Conservation (phyloP, 2,888 invertebrate genomes). For the Philonicus albiceps region DNA sequence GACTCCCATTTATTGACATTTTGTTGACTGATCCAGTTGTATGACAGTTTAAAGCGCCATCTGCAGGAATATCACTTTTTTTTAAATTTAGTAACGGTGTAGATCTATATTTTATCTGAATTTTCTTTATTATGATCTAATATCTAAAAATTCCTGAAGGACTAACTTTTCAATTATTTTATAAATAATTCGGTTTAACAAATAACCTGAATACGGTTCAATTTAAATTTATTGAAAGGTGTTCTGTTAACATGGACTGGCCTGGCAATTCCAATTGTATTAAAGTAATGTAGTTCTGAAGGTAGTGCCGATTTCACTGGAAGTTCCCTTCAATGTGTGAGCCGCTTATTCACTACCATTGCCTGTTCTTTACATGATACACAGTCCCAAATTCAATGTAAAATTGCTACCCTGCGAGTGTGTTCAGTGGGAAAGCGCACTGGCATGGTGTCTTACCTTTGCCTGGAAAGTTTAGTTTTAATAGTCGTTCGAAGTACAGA, state of each 20-base stretch:
- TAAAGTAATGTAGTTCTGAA: not conserved
- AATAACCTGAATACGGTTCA: too few species aligned
- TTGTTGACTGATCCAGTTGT: not conserved
- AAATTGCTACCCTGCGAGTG: not conserved
- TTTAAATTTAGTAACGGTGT: not conserved
- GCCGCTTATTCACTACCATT: not conserved
- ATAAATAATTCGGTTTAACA: too few species aligned
- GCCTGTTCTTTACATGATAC: not conserved
- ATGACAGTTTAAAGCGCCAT: not conserved
- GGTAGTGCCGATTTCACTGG: not conserved
- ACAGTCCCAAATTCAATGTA: not conserved
- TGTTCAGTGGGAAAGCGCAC: not conserved
- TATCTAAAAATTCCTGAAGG: too few species aligned
- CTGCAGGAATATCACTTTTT: not conserved
- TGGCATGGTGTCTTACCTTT: not conserved
- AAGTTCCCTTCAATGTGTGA: not conserved
- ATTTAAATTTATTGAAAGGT: too few species aligned
- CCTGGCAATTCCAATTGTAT: not conserved
- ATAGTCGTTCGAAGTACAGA: not conserved
- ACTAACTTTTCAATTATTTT: too few species aligned
- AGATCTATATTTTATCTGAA: too few species aligned
- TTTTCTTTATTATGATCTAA: too few species aligned
- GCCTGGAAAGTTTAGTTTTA: constrained; percentile 17
- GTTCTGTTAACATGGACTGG: not conserved
- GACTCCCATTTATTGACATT: not conserved